Evolutionary conservation across 2,888 invertebrate genomes (phyloP), one percentile per base, ranked within the genome.

Genomic region (Agriopis aurantiaria): DNA sequence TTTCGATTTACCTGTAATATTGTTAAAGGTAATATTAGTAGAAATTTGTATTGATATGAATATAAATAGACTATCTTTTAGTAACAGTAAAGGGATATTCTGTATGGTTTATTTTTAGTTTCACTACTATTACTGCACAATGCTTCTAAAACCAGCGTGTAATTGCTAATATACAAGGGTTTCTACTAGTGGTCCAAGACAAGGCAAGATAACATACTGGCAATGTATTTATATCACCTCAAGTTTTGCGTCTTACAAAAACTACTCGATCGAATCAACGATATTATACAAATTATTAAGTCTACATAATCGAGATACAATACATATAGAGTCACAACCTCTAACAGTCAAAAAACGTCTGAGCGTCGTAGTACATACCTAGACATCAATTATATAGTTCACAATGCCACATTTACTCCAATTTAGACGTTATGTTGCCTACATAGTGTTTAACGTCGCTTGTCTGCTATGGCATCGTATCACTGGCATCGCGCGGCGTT

Each of bases 131-230:
- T n/a, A 14, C 59, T 48, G 60, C 62, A 52, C 68, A 11, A 48
- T 48, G 11, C n/a, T 11, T 11, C 6, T 69, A 68, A 73, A 57
- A 57, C 40, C 59, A 72, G 65, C 41, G 68, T 65, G 55, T 59
- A 59, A 62, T 9, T 56, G 14, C 64, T 55, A 72, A 60, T 68
- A 61, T 68, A 60, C 61, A 67, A 57, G 14, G 8, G n/a, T 40
- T 62, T 65, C 75, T 74, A 76, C 67, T 12, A 65, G 77, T 83
- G 81, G 81, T 82, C 84, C 82, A 71, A 78, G 71, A 78, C 63
- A 79, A 80, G 85, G 85, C 86, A 84, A 86, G 85, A 85, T 76
- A 59, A 68, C 69, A 77, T 55, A 73, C 70, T 78, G 82, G 82
- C 80, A 82, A 83, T 59, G 70, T 80, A 72, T 75, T 76, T 61